Conservation (phyloP, 2,113 vertebrate species). For the Gadus chalcogrammus region DNA sequence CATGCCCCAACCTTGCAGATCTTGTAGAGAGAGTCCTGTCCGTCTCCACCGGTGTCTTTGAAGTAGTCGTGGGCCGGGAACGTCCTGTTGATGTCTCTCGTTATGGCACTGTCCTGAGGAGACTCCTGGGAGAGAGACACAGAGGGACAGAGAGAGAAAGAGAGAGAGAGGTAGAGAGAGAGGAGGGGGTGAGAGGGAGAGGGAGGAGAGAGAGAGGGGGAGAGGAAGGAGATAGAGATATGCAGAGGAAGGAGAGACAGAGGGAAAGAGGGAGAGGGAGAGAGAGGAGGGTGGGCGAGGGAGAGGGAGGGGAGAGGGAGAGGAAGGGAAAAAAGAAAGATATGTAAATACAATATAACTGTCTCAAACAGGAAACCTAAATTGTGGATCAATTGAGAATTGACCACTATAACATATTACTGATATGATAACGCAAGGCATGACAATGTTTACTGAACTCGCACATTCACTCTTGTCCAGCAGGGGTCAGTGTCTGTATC, state of each 20-base stretch:
- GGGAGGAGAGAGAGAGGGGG: neutral
- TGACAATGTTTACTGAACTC: too few species aligned
- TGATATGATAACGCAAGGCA: too few species aligned
- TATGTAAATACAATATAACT: neutral
- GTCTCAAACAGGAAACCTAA: neutral
- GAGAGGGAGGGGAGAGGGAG: neutral
- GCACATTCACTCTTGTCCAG: conserved; percentile 12
- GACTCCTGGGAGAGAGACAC: conserved; percentile 78
- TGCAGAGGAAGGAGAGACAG: neutral
- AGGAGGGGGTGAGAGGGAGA: neutral
- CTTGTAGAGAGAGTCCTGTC: conserved; percentile 98
- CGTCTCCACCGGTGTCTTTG: conserved; percentile 97
- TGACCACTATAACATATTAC: too few species aligned
- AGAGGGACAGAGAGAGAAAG: conserved; percentile 11
- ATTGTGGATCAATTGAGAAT: too few species aligned
- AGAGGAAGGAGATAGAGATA: neutral
- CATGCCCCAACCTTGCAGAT: conserved; percentile 92
- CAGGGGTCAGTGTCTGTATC: conserved; percentile 36
- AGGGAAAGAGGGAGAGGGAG: neutral
- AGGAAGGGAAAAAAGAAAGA: conserved; percentile 10
- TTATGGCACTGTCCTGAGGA: conserved; percentile 98
- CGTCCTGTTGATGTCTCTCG: conserved; percentile 96
- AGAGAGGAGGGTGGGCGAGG: too few species aligned
- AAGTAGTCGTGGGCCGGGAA: conserved; percentile 99
- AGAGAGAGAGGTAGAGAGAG: neutral